Conservation (phyloP, 2,888 invertebrate genomes). For the Himalopsyche anomala region DNA sequence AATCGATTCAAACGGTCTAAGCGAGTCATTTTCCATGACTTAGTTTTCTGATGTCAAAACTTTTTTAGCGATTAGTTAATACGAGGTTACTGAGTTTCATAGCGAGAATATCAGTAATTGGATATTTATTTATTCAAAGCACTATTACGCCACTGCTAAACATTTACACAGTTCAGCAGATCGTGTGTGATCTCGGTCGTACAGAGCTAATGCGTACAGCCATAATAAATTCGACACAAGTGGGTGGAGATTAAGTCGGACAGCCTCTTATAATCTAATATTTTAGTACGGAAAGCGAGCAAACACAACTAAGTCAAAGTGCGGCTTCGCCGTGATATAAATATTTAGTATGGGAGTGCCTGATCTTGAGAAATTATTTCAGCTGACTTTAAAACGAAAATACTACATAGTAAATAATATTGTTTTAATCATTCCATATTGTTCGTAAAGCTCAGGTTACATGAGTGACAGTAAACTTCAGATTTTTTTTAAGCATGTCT, state of each 20-base stretch:
- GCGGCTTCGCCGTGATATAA: conserved; percentile 47
- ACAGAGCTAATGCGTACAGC: conserved; percentile 32
- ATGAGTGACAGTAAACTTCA: conserved; percentile 21
- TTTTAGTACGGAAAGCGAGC: conserved; percentile 51
- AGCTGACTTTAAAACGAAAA: not conserved
- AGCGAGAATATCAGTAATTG: too few species aligned
- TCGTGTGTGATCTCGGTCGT: conserved; percentile 25
- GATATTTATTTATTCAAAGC: too few species aligned
- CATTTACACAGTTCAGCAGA: conserved; percentile 13
- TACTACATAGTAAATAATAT: not conserved
- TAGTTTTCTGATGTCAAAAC: too few species aligned
- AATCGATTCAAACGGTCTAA: too few species aligned
- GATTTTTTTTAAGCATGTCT: not conserved
- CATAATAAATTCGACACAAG: conserved; percentile 55
- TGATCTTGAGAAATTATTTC: conserved; percentile 18
- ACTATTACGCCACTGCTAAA: not conserved
- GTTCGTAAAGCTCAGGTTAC: not conserved
- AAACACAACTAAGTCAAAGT: conserved; percentile 47
- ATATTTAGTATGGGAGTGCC: conserved; percentile 31
- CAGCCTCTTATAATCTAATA: conserved; percentile 56
- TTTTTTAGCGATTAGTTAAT: too few species aligned
- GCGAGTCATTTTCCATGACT: too few species aligned
- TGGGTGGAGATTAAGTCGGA: conserved; percentile 55
- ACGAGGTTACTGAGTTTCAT: too few species aligned
- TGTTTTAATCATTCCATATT: conserved; percentile 1